phyloP scores from a whole-genome alignment of 2,888 invertebrate species.

The Volucella inanis region DNA sequence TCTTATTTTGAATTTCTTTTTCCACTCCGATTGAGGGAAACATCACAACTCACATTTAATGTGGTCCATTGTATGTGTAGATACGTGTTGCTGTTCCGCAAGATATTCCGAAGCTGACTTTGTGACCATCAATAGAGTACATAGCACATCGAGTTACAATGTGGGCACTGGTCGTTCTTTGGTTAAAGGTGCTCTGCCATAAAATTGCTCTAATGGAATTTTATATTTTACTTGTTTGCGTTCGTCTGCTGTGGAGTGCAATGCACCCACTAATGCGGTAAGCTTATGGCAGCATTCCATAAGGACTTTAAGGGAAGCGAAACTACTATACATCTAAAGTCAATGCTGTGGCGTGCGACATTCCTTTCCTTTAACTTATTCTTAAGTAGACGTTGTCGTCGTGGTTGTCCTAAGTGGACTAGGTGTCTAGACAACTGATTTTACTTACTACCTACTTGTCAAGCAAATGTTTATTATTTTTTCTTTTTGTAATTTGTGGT shows the following conservation, averaged over 20 bases:
- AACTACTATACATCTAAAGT: conserved; percentile 58
- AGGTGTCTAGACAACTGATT: conserved; percentile 68
- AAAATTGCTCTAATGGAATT: conserved; percentile 72
- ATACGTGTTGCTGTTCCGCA: conserved; percentile 55
- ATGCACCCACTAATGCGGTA: conserved; percentile 72
- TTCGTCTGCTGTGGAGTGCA: conserved; percentile 56
- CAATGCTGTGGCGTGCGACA: conserved; percentile 61
- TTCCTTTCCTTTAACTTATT: conserved; percentile 33
- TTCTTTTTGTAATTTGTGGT: conserved; percentile 20
- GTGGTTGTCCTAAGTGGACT: conserved; percentile 45
- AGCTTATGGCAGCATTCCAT: conserved; percentile 57
- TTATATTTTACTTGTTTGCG: conserved; percentile 65
- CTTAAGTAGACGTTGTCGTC: conserved; percentile 13
- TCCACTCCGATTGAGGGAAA: conserved; percentile 47
- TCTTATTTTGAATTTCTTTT: not conserved
- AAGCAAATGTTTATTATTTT: conserved; percentile 41
- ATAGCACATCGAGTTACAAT: conserved; percentile 14
- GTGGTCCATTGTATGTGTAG: conserved; percentile 59
- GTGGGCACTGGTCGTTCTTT: conserved; percentile 1
- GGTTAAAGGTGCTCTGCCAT: conserved; percentile 68
- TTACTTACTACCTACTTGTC: conserved; percentile 40
- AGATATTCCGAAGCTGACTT: conserved; percentile 34
- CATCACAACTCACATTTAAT: conserved; percentile 72
- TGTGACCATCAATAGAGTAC: conserved; percentile 9
- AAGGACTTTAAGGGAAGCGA: conserved; percentile 33